Evolutionary conservation across 2,888 invertebrate genomes (phyloP).

Genomic region (Eupithecia subfuscata): DNA sequence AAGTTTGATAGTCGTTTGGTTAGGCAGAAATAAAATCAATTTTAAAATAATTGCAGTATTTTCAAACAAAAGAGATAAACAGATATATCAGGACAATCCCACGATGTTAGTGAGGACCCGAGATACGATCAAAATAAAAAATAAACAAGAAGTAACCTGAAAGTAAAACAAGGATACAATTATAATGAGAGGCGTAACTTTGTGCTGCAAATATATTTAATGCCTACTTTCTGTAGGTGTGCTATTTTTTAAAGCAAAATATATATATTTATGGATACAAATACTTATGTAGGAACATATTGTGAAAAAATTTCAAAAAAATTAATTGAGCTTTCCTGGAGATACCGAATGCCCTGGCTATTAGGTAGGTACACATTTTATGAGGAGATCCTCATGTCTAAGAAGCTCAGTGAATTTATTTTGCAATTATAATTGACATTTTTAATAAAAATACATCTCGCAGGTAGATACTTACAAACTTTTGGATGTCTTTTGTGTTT

Average conservation of each 20-base stretch:
- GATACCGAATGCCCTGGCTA: too few relatives aligned
- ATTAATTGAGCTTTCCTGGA: too few relatives aligned
- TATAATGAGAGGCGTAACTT: constrained; percentile 27
- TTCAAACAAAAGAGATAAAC: background rate
- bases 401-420: background rate
- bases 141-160: constrained; percentile 20
- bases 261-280: background rate
- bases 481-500: background rate
- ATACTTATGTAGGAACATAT: background rate
- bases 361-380: background rate
- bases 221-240: background rate
- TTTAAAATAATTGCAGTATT: constrained; percentile 1
- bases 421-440: background rate
- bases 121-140: constrained; percentile 34
- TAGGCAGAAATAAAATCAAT: background rate
- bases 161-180: constrained; percentile 23
- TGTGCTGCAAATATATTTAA: constrained; percentile 10
- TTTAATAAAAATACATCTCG: background rate
- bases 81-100: constrained; percentile 22
- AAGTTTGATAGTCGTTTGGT: background rate
- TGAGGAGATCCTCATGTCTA: background rate
- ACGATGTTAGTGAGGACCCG: constrained; percentile 18
- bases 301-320: background rate
- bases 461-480: background rate
- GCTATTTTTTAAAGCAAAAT: background rate